Base-by-base conservation (phyloP, 1,140 invertebrate species). In the Matsumurasca onukii region DNA sequence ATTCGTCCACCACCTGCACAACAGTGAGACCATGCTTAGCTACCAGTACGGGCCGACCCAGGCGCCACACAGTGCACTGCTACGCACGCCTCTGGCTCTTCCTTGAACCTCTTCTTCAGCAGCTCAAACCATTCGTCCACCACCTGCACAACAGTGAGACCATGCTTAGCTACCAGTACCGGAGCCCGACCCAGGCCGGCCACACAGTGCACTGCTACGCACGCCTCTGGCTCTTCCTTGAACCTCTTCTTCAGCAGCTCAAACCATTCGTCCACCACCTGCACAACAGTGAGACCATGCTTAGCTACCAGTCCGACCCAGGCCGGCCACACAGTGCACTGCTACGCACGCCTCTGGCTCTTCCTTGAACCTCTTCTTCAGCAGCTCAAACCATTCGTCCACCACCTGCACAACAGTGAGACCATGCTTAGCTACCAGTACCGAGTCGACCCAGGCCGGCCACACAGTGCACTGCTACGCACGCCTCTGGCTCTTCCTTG, bases 1-100 rank as follows among this genome's bases (percentile, higher is more conserved):
- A 83, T 98, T 95, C 81, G 98, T 95, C 80, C 95, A 98, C 78
- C 95, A 95, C 84, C 98, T 92, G 74, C 97, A 97, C 73, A 97
- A 88, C 97, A 77, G 98, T 95, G 68, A 98, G 86, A 75, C 96
- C 95, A 73, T 98, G 84, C n/a, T n/a, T n/a, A 72, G 95, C 96
- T 55, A 98, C 97, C 78, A 98, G 86, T 61, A 98, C 95, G 69
- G 96, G 96, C 79, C 97, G 87, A 73, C 95, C 96, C 69, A 98
- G 85, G 70, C 95, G 95, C 95, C 59, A 98, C 95, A 82, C 96
- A 98, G 80, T 98, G 96, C 67, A 98, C 95, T 63, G 96, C 96
- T 63, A 98, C 91, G 79, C 93, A 97, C 69, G 88, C 86, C 73
- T 93, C 92, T 22, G 93, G 91, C 75, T 91, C 89, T 75, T 94